Conservation (phyloP, 2,797 vertebrate species). For the Pipistrellus pipistrellus region DNA sequence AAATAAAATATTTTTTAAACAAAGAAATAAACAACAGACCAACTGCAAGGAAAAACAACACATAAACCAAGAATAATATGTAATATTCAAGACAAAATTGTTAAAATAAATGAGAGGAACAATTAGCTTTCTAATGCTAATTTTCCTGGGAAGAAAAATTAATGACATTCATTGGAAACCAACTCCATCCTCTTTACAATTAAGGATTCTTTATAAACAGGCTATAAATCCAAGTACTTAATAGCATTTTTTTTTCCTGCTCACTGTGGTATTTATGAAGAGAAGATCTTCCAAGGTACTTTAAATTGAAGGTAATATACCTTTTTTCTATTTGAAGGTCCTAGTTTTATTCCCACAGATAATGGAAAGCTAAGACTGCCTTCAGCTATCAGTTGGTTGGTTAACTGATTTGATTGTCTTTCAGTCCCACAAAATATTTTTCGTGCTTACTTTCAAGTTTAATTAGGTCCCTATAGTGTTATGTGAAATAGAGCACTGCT, state of each 20-base stretch:
- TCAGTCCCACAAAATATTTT: background rate
- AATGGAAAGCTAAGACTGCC: background rate
- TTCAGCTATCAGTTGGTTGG: background rate
- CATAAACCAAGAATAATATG: background rate
- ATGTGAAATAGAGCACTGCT: background rate
- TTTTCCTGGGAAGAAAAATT: background rate
- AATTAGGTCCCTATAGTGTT: background rate
- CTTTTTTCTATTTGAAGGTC: background rate
- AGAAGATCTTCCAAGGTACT: background rate
- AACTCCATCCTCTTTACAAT: background rate
- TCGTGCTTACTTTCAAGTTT: background rate
- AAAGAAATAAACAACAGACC: background rate
- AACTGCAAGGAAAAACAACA: background rate
- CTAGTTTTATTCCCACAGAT: background rate
- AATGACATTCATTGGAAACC: background rate
- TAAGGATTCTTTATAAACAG: background rate
- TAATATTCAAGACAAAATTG: background rate
- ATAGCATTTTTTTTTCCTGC: background rate
- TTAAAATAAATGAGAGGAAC: background rate
- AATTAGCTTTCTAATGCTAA: background rate
- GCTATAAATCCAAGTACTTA: background rate
- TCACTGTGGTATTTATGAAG: background rate
- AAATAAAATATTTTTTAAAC: background rate
- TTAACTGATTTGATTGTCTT: background rate
- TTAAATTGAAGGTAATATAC: background rate